phyloP scores from a whole-genome alignment of 2,113 vertebrate species.

The Ondatra zibethicus region DNA sequence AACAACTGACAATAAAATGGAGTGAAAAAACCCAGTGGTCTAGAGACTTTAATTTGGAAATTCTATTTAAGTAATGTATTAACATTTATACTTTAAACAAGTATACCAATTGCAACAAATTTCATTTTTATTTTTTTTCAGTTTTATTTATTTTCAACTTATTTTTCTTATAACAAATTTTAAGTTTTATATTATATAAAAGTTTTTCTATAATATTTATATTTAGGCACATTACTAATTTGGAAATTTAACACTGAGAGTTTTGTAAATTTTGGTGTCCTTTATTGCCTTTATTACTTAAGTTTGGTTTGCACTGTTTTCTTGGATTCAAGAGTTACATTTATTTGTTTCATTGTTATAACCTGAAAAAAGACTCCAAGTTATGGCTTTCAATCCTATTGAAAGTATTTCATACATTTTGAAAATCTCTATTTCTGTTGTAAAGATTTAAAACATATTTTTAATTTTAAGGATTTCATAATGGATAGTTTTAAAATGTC shows the following conservation, averaged over 20 bases:
- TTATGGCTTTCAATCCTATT: background rate
- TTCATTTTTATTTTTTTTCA: background rate
- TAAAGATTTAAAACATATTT: background rate
- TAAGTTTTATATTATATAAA: background rate
- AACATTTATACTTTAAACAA: background rate
- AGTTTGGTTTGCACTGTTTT: constrained; percentile 4
- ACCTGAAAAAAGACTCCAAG: constrained; percentile 33
- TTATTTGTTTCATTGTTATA: constrained; percentile 20
- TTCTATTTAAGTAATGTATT: background rate
- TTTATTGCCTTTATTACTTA: background rate
- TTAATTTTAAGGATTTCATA: background rate
- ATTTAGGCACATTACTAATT: background rate
- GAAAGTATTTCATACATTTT: background rate
- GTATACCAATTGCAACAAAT: background rate
- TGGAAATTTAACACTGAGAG: background rate
- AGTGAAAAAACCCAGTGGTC: background rate
- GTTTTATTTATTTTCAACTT: background rate
- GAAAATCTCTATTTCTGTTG: background rate
- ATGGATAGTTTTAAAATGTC: background rate
- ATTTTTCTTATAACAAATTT: background rate
- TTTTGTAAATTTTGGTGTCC: background rate
- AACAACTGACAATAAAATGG: background rate
- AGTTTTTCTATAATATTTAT: background rate
- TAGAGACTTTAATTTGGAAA: too few relatives aligned
- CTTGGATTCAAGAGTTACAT: background rate